Conservation (phyloP, 2,888 invertebrate species). For the Metallyticus violacea region DNA sequence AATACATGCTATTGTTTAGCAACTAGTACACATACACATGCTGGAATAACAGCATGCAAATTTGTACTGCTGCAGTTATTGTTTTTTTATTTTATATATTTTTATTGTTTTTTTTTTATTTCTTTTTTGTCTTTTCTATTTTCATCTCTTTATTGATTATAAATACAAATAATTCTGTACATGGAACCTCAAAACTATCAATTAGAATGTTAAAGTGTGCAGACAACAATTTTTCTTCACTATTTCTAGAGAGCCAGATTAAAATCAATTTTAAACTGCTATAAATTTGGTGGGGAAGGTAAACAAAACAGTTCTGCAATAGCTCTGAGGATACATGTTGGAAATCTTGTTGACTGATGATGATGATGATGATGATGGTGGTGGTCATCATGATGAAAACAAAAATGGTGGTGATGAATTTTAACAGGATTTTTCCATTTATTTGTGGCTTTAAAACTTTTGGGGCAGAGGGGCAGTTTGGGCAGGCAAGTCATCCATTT, state of each 20-base stretch:
- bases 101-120: background rate
- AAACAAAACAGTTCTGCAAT: background rate
- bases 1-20: background rate
- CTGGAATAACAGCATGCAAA: background rate
- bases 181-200: slow-evolving; percentile 9
- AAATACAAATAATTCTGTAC: slow-evolving; percentile 25
- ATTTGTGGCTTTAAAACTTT: background rate
- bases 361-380: background rate
- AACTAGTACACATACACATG: background rate
- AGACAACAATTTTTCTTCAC: background rate
- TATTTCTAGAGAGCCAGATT: too few relatives aligned
- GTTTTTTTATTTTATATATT: background rate
- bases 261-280: too few relatives aligned
- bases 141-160: slow-evolving; percentile 34
- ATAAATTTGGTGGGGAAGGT: background rate
- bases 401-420: background rate
- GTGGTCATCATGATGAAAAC: background rate
- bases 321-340: background rate
- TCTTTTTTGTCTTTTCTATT: slow-evolving; percentile 37
- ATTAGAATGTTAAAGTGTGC: background rate
- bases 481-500: slow-evolving; percentile 32
- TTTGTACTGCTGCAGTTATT: background rate
- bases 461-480: background rate
- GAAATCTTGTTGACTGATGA: background rate
- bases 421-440: background rate